Base-by-base conservation (phyloP, 2,797 vertebrate genomes). In the Tenualosa thibaudeaui region DNA sequence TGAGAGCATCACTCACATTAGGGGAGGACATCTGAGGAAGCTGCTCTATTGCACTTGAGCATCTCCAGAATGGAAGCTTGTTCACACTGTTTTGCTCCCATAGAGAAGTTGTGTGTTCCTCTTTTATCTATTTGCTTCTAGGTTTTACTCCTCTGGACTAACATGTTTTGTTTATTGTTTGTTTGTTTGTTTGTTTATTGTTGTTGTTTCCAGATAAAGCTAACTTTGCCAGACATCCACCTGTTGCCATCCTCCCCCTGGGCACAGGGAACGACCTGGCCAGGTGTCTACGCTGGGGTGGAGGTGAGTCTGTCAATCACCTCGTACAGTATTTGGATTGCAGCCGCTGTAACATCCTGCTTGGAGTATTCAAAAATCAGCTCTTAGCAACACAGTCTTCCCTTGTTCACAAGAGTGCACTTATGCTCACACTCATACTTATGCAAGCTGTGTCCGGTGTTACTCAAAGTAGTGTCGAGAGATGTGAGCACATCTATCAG, bases 231-330 rank as follows among this genome's bases (percentile, higher is more conserved):
- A 95, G 95, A 87, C 95, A 97, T 85, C 98, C 98, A 0, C 96
- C 97, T 0, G 96, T 99, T 86, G 97, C 98, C 0, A 95, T 99
- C 85, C 95, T 99, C 86, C 98, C 98, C 12, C 94, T 99, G 88
- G 98, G 98, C 71, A 99, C 98, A 0, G 98, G 98, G 83, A 99
- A 99, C 1, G 98, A 99, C 94, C 94, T 99, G 65, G 97, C 98
- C 0, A 95, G 98, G 83, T 98, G 97, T 90, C 95, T 99, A 86
- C 97, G 96, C 91, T 98, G 98, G 98, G 98, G 98, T 92, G 97
- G 97, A 97, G 98, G 98, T 98, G 92, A 97, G 50, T 51, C 10
- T 12, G 7, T 19, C 53, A 2, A 17, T 56, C 54, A 22, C 4
- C 54, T 56, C 7, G 24, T 24, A 62, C n/a, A 24, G 6, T n/a